A percentile compares a stretch with the other conserved stretches of the same genome.
phyloP scores from a whole-genome alignment of 1,140 invertebrate genomes.

The Bombus pyrosoma region DNA sequence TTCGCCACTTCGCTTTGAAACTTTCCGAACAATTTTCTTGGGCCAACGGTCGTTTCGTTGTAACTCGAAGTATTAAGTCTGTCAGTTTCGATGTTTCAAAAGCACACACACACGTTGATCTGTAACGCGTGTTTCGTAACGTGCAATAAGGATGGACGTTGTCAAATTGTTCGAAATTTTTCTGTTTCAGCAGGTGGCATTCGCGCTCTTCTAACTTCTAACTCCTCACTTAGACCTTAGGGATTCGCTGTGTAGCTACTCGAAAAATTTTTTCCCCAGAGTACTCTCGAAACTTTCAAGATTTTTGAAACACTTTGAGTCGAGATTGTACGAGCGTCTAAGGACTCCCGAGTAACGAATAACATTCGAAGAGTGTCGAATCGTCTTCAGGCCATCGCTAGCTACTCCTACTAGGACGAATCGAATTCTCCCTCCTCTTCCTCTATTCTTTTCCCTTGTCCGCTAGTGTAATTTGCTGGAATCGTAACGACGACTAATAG shows the following conservation, averaged over 20 bases:
- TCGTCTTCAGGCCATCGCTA: background rate
- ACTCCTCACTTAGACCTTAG: background rate
- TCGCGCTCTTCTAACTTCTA: too few relatives aligned
- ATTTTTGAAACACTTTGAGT: background rate
- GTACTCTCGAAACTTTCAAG: slow-evolving; percentile 14
- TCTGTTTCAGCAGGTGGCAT: background rate
- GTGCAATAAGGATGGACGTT: background rate
- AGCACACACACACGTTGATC: background rate
- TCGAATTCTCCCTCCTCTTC: background rate
- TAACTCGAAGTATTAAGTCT: too few relatives aligned
- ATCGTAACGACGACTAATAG: slow-evolving; percentile 44
- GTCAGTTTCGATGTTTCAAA: background rate
- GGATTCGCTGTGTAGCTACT: background rate
- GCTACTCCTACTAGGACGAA: background rate
- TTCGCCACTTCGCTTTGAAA: background rate
- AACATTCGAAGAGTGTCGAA: background rate
- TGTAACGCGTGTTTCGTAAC: background rate
- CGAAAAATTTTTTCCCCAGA: background rate
- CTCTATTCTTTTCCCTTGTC: background rate
- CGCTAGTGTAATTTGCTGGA: slow-evolving; percentile 56
- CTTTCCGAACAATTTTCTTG: background rate
- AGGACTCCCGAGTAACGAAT: background rate
- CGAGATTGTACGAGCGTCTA: background rate
- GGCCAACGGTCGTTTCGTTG: too few relatives aligned
- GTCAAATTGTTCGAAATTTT: background rate